Conservation (phyloP, 2,888 invertebrate species). For the Boloria euphrosyne region DNA sequence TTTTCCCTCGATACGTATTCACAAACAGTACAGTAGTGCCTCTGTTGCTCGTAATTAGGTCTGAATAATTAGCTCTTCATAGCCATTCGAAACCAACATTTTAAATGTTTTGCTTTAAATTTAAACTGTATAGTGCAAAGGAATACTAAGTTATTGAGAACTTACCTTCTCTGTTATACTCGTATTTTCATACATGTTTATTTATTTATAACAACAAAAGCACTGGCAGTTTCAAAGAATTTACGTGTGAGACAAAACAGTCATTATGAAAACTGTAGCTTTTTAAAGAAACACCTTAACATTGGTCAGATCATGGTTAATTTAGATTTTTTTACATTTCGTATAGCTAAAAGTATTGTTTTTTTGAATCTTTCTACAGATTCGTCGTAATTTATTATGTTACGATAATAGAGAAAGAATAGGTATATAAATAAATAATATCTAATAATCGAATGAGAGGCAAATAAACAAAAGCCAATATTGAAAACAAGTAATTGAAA, state of each 20-base stretch:
- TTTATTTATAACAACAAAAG: constrained; percentile 8
- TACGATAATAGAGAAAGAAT: no score
- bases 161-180: constrained; percentile 21
- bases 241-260: constrained; percentile 21
- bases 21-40: constrained; percentile 33
- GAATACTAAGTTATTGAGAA: not conserved
- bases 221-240: not conserved
- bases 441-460: no score
- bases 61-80: not conserved
- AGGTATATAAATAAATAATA: no score
- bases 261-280: constrained; percentile 15
- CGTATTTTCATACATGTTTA: not conserved
- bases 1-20: constrained; percentile 52
- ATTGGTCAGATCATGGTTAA: constrained; percentile 27
- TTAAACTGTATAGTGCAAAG: not conserved
- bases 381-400: not conserved
- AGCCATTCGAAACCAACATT: not conserved
- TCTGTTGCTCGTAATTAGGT: constrained; percentile 34
- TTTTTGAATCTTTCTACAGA: not conserved
- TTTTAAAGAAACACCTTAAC: constrained; percentile 4
- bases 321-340: not conserved
- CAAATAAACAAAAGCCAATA: no score
- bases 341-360: not conserved
- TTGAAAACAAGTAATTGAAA: no score
- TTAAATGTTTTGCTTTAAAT: not conserved